Base-by-base conservation (phyloP, 2,113 vertebrate species). In the Callipepla squamata region DNA sequence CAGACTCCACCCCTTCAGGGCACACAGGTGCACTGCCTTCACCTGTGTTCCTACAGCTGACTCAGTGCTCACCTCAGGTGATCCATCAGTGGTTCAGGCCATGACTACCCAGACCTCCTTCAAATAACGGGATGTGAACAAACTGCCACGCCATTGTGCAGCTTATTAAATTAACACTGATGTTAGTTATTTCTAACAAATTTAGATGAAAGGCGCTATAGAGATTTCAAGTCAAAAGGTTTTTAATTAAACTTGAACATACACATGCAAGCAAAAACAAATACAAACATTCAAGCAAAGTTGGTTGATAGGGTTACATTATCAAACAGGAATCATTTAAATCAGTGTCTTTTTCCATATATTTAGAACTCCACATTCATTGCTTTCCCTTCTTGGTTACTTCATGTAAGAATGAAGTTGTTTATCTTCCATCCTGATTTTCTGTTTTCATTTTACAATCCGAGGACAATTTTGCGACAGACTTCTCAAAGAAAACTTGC, bases 171-270 rank as follows among this genome's bases (percentile, higher is more conserved):
- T 7, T 20, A 47, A 25, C 0, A n/a, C 21, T 40, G 53, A 66
- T 28, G 36, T 61, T 18, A 45, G 34, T 48, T 55, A 78, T 68
- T 89, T 89, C 80, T 92, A 62, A 90, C 62, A 42, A 66, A 91
- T 62, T 94, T 38, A 89, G 80, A 97, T 93, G 92, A 96, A 96
- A 95, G 91, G 93, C 28, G 30, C 92, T 96, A 91, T 87, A 92
- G 70, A 96, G 74, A 79, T 96, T 95, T 94, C 92, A 88, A 86
- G 87, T 96, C 12, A 96, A 94, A 53, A 96, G 55, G 67, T 61
- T 91, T 96, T 97, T 97, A 97, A 97, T 97, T 92, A 66, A 85
- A 88, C 67, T 94, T 88, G 72, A 96, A 94, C 75, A 96, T 83
- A 94, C 30, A 97, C 79, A 93, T 45, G 76, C 86, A 90, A 87